phyloP scores from a whole-genome alignment of 1,140 invertebrate genomes.

The Drosophila sp. region DNA sequence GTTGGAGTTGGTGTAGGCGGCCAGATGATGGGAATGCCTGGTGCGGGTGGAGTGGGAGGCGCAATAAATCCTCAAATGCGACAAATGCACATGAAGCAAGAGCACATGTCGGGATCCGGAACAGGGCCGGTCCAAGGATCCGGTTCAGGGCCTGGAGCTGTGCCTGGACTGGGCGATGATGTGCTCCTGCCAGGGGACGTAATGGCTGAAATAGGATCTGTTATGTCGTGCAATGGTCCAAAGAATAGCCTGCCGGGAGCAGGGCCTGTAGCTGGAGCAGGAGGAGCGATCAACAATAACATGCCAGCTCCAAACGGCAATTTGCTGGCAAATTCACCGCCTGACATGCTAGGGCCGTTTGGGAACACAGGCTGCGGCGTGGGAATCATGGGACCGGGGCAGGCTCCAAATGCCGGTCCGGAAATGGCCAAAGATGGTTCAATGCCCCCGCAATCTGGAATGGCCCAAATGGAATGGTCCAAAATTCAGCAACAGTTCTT shows the following conservation, averaged over 20 bases:
- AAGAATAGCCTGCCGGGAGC: slow-evolving; percentile 44
- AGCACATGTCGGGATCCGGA: slow-evolving; percentile 29
- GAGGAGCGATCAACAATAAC: slow-evolving; percentile 30
- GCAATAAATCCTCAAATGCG: slow-evolving; percentile 52
- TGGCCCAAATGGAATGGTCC: slow-evolving; percentile 92
- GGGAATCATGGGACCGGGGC: slow-evolving; percentile 18
- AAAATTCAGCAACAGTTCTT: slow-evolving; percentile 94
- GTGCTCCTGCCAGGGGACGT: slow-evolving; percentile 50
- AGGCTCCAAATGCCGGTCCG: slow-evolving; percentile 4
- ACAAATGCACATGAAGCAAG: slow-evolving; percentile 55
- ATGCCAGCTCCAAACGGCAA: slow-evolving; percentile 37
- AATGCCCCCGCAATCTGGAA: slow-evolving; percentile 74
- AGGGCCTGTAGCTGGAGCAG: slow-evolving; percentile 18
- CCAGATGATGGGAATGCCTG: slow-evolving; percentile 53
- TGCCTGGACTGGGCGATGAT: slow-evolving; percentile 44
- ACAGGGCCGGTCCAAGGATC: neutral
- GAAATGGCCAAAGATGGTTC: slow-evolving; percentile 39
- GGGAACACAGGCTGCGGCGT: slow-evolving; percentile 46
- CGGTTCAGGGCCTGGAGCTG: neutral
- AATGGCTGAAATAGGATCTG: slow-evolving; percentile 58
- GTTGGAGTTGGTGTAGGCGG: slow-evolving; percentile 15
- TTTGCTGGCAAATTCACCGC: slow-evolving; percentile 49
- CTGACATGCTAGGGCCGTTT: slow-evolving; percentile 49
- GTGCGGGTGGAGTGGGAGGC: slow-evolving; percentile 13
- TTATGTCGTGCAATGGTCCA: slow-evolving; percentile 49